Conservation (phyloP, 2,113 vertebrate species). For the Brevimyrus niger region DNA sequence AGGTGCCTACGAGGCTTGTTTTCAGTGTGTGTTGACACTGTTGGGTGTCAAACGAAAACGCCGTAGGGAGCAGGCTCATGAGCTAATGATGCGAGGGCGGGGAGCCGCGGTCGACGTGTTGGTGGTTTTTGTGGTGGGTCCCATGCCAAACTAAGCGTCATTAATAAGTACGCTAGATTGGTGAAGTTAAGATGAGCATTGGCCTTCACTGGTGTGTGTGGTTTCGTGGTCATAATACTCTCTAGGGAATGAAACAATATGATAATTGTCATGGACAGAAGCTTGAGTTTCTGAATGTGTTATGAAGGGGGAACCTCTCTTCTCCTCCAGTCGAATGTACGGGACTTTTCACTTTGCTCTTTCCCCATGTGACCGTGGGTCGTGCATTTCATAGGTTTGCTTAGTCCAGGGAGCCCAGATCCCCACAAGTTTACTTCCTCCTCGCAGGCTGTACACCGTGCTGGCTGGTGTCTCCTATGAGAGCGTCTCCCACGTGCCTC, state of each 20-base stretch:
- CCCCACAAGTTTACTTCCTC: background rate
- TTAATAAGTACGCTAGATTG: background rate
- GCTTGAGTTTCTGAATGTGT: background rate
- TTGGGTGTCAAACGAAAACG: background rate
- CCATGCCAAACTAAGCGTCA: background rate
- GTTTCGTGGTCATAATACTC: background rate
- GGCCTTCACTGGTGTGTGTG: background rate
- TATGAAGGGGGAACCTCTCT: background rate
- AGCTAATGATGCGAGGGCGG: background rate
- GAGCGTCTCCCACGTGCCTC: background rate
- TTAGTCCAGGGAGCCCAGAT: background rate
- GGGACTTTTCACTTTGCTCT: background rate
- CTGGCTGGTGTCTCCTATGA: background rate
- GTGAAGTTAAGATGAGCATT: background rate
- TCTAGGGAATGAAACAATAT: background rate
- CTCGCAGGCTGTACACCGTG: background rate
- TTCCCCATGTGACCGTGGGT: background rate
- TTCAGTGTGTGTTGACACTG: background rate
- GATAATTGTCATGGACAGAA: background rate
- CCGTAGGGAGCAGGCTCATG: background rate
- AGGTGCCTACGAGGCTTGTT: background rate
- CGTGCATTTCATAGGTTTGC: background rate
- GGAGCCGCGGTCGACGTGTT: background rate
- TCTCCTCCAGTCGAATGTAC: background rate
- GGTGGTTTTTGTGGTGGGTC: background rate